phyloP scores from a whole-genome alignment of 2,888 invertebrate species.

The Ormia ochracea region DNA sequence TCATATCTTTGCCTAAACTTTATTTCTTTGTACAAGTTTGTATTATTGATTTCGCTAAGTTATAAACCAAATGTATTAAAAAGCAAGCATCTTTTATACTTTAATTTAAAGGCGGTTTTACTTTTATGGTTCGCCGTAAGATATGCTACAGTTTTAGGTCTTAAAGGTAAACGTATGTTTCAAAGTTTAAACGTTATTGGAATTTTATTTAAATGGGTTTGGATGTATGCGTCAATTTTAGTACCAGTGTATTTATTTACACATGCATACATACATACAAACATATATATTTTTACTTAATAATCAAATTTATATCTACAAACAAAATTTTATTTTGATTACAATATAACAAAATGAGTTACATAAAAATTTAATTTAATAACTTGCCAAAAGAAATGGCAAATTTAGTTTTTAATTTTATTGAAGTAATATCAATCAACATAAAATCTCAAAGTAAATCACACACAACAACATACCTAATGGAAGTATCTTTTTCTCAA shows the following conservation, averaged over 20 bases:
- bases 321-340: neutral
- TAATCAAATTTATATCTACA: neutral
- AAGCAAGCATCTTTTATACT: conserved; percentile 16
- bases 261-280: neutral
- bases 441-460: conserved; percentile 21
- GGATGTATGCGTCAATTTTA: too few species aligned
- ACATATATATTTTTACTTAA: neutral
- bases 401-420: conserved; percentile 42
- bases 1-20: neutral
- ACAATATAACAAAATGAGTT: neutral
- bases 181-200: too few species aligned
- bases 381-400: conserved; percentile 45
- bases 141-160: neutral
- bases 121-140: neutral
- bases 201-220: too few species aligned
- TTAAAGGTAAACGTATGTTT: too few species aligned
- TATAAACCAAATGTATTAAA: conserved; percentile 22
- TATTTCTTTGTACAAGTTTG: conserved; percentile 4
- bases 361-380: neutral
- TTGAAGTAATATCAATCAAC: conserved; percentile 23
- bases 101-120: neutral
- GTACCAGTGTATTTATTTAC: too few species aligned
- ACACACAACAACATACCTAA: neutral
- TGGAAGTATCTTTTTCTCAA: conserved; percentile 38
- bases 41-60: conserved; percentile 9